Evolutionary conservation across 2,888 invertebrate genomes (phyloP).

Genomic region (Lasioglossum oenotherae): DNA sequence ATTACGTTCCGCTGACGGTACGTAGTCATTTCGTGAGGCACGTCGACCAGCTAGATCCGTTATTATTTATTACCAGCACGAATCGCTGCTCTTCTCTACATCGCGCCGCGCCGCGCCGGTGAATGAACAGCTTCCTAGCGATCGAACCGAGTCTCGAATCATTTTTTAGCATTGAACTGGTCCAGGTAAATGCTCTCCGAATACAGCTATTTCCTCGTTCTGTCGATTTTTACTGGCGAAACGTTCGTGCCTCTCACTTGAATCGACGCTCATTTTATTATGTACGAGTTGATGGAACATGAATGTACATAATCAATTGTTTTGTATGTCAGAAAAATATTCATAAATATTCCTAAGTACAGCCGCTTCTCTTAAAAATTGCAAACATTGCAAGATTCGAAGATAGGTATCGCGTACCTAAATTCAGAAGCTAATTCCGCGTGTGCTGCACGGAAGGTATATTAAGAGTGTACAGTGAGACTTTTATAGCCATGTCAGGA

Average conservation of each 20-base stretch:
- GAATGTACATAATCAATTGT: too few relatives aligned
- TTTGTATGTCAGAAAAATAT: not conserved
- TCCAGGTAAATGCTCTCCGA: not conserved
- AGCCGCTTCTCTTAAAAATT: not conserved
- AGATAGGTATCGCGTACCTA: not conserved
- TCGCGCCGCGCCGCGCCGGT: conserved; percentile 37
- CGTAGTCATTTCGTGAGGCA: conserved; percentile 50
- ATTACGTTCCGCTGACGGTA: conserved; percentile 66
- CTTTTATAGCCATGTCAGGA: not conserved
- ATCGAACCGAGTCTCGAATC: not conserved
- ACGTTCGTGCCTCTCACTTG: not conserved
- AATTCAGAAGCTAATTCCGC: not conserved
- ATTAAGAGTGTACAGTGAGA: not conserved
- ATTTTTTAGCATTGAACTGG: not conserved
- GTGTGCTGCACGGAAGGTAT: not conserved
- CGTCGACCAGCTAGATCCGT: conserved; percentile 52
- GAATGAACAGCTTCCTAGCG: conserved; percentile 32
- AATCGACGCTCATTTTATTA: not conserved
- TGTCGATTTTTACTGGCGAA: not conserved
- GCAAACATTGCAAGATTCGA: not conserved
- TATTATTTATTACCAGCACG: conserved; percentile 64
- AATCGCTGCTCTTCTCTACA: conserved; percentile 40
- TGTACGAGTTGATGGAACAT: not conserved
- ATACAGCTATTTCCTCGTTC: not conserved
- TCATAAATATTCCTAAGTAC: not conserved